phyloP scores from a whole-genome alignment of 2,113 vertebrate species.

The Octodon degus region DNA sequence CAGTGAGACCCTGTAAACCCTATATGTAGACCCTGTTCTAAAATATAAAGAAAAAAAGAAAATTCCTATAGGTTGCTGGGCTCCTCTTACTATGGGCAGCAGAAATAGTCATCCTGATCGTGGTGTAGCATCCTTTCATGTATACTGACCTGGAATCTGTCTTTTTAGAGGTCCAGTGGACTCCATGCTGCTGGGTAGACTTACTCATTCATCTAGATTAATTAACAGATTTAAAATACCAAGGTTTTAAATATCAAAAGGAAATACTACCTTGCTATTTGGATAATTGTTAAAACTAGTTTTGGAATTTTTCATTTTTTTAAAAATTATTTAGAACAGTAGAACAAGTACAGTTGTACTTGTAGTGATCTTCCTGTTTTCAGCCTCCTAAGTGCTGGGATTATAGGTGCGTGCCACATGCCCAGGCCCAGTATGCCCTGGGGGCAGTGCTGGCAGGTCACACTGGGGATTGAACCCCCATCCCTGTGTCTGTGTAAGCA shows the following conservation, averaged over 20 bases:
- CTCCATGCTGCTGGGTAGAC: not conserved
- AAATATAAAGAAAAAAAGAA: not conserved
- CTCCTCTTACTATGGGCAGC: not conserved
- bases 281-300: conserved; percentile 30
- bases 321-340: too few species aligned
- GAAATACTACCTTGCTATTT: not conserved
- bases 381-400: too few species aligned
- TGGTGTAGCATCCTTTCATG: not conserved
- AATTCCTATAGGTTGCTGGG: not conserved
- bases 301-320: conserved; percentile 34
- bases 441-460: too few species aligned
- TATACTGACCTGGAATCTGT: not conserved
- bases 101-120: not conserved
- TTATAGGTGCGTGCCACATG: too few species aligned
- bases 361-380: too few species aligned
- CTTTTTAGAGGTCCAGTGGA: not conserved
- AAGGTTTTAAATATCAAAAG: not conserved
- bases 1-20: too few species aligned
- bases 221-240: not conserved
- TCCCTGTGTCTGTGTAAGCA: too few species aligned
- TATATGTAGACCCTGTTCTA: too few species aligned
- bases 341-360: too few species aligned
- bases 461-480: too few species aligned
- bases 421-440: too few species aligned
- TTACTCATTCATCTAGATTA: not conserved